phyloP scores from a whole-genome alignment of 2,888 invertebrate species.

The Cephus spinipes region DNA sequence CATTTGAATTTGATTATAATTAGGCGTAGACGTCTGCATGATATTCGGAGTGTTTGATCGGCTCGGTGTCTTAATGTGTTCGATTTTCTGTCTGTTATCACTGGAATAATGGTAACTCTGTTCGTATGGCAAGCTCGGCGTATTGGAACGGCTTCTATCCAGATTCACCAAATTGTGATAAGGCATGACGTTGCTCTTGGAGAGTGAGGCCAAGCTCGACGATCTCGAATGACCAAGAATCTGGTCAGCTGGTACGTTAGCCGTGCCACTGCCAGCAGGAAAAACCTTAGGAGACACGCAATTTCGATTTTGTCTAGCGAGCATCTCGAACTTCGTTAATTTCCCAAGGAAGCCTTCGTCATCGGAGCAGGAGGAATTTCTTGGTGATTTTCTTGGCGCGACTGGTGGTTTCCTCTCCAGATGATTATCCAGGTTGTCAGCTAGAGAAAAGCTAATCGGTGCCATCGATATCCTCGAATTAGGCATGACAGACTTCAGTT shows the following conservation, averaged over 20 bases:
- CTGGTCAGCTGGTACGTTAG: slow-evolving; percentile 85
- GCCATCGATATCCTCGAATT: slow-evolving; percentile 83
- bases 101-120: slow-evolving; percentile 25
- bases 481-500: slow-evolving; percentile 86
- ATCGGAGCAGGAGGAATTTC: slow-evolving; percentile 71
- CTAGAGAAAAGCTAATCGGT: slow-evolving; percentile 74
- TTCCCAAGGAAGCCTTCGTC: slow-evolving; percentile 79
- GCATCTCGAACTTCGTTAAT: slow-evolving; percentile 84
- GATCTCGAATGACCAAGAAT: slow-evolving; percentile 74
- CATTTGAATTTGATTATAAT: slow-evolving; percentile 51
- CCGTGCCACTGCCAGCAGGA: slow-evolving; percentile 80
- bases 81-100: slow-evolving; percentile 62
- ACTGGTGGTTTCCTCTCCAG: slow-evolving; percentile 75
- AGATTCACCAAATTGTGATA: slow-evolving; percentile 53
- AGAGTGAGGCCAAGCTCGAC: slow-evolving; percentile 55
- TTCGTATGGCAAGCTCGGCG: slow-evolving; percentile 5
- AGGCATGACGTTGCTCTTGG: slow-evolving; percentile 60
- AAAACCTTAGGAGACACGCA: slow-evolving; percentile 83
- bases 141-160: slow-evolving; percentile 38
- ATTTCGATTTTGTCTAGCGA: slow-evolving; percentile 73
- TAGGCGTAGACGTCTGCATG: slow-evolving; percentile 29
- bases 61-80: slow-evolving; percentile 59
- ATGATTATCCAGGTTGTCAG: slow-evolving; percentile 36
- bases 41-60: slow-evolving; percentile 46
- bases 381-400: slow-evolving; percentile 72